Evolutionary conservation across 1,140 invertebrate genomes (phyloP).

Genomic region (Neodiprion fabricii): DNA sequence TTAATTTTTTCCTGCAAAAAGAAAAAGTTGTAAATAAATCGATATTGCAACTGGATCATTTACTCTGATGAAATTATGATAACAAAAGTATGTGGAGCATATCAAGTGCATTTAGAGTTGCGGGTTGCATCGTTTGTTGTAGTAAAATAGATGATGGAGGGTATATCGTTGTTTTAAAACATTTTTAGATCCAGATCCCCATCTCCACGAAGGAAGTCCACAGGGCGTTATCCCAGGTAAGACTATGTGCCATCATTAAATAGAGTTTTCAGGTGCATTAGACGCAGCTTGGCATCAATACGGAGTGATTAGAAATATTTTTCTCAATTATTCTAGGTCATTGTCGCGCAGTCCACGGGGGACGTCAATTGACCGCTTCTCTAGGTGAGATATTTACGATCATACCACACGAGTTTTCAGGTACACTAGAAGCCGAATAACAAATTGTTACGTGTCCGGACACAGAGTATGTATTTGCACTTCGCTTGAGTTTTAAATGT

Average conservation of each 20-base stretch:
- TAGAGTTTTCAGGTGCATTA: constrained; percentile 47
- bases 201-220: constrained; percentile 43
- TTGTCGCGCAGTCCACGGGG: constrained; percentile 47
- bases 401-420: too few relatives aligned
- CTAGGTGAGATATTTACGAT: constrained; percentile 45
- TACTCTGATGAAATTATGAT: too few relatives aligned
- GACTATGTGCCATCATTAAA: constrained; percentile 26
- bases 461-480: too few relatives aligned
- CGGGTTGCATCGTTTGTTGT: too few relatives aligned
- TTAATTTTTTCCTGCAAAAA: too few relatives aligned
- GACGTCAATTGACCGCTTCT: constrained; percentile 37
- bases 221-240: constrained; percentile 53
- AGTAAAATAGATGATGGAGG: constrained; percentile 21
- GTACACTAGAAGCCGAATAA: too few relatives aligned
- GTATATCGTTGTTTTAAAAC: constrained; percentile 44
- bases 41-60: too few relatives aligned
- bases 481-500: too few relatives aligned
- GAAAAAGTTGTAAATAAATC: too few relatives aligned
- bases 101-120: too few relatives aligned
- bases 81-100: too few relatives aligned
- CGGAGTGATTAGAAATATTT: constrained; percentile 39
- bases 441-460: too few relatives aligned
- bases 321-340: constrained; percentile 53
- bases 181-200: constrained; percentile 53
- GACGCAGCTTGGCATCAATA: constrained; percentile 25